Percentiles rank a stretch among this genome's conserved stretches.
Evolutionary conservation across 2,888 invertebrate genomes (phyloP).

Genomic region (Polydrusus tereticollis): DNA sequence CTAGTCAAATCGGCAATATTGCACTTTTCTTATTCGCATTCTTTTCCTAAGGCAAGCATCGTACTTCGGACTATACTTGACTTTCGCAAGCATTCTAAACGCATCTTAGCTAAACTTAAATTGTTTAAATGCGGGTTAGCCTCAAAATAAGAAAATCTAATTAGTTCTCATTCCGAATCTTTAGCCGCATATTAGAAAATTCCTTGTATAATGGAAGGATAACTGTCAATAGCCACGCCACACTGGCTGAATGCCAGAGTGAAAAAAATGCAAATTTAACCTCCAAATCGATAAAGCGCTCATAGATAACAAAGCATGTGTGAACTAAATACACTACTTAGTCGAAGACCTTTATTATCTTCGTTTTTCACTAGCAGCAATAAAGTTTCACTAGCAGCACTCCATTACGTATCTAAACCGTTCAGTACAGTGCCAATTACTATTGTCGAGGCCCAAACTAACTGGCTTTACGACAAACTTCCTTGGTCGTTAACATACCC

Average conservation of each 20-base stretch:
- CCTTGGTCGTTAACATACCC: constrained; percentile 37
- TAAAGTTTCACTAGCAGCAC: constrained; percentile 14
- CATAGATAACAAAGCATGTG: not conserved
- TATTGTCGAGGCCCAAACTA: constrained; percentile 28
- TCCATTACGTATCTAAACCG: constrained; percentile 19
- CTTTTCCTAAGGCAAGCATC: too few species aligned
- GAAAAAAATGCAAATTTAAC: not conserved
- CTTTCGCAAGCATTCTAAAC: too few species aligned
- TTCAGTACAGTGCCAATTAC: constrained; percentile 38
- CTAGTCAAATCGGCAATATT: too few species aligned
- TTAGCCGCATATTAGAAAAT: too few species aligned
- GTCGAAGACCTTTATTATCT: not conserved
- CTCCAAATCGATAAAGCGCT: not conserved
- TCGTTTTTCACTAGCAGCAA: constrained; percentile 5
- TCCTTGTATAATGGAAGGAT: too few species aligned
- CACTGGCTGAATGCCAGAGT: not conserved
- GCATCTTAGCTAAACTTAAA: too few species aligned
- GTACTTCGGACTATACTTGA: too few species aligned
- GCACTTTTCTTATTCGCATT: too few species aligned
- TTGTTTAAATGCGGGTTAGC: too few species aligned
- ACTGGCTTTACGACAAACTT: constrained; percentile 28
- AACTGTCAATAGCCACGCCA: too few species aligned
- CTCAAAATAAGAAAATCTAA: too few species aligned
- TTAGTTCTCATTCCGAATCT: too few species aligned
- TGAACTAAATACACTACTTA: not conserved